Evolutionary conservation across 2,797 vertebrate genomes (phyloP).

Genomic region (Stomatorhinus walkeri): DNA sequence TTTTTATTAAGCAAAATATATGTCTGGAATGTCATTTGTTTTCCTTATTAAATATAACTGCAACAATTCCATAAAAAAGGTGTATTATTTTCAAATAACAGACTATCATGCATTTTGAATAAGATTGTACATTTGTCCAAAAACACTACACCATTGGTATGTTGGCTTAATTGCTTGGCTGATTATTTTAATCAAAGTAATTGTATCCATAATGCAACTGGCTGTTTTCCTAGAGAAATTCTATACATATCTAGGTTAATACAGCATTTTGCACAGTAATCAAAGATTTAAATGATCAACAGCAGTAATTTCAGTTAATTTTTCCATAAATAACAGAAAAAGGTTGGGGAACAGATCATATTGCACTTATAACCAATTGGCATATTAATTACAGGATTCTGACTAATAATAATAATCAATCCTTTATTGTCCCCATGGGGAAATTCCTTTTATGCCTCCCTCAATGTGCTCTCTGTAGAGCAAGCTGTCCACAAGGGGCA

Average conservation of each 20-base stretch:
- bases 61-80: slow-evolving; percentile 9
- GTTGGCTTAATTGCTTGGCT: not conserved
- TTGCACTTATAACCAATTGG: not conserved
- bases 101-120: not conserved
- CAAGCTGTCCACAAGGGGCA: too few relatives aligned
- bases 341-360: not conserved
- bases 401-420: not conserved
- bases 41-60: slow-evolving; percentile 21
- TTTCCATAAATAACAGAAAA: not conserved
- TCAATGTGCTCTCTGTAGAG: too few relatives aligned
- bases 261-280: not conserved
- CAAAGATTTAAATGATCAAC: not conserved
- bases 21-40: slow-evolving; percentile 13
- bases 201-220: not conserved
- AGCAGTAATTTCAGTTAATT: not conserved
- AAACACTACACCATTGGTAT: not conserved
- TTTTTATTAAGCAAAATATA: not conserved
- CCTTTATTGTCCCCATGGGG: too few relatives aligned
- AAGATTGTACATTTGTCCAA: not conserved
- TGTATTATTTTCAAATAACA: not conserved
- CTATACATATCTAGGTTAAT: not conserved
- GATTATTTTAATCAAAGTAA: not conserved
- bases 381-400: not conserved
- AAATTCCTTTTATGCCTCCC: too few relatives aligned
- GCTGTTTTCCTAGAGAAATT: not conserved